Base-by-base conservation (phyloP, 2,113 vertebrate species). In the Otus sunia region DNA sequence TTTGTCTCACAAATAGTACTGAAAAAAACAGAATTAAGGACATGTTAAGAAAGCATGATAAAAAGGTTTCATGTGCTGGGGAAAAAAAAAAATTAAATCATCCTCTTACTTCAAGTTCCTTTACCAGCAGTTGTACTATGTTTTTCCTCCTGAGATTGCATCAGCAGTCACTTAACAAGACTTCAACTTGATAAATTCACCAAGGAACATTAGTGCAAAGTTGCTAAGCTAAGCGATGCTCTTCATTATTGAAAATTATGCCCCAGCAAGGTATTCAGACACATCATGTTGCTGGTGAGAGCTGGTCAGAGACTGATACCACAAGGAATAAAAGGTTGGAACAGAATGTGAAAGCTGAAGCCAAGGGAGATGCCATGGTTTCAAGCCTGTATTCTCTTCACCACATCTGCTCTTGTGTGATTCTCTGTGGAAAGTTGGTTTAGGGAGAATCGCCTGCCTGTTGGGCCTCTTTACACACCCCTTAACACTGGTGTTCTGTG, bases 381-480 rank as follows among this genome's bases (percentile, higher is more conserved):
- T 79, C 49, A 50, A 36, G 27, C 10, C n/a, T 34, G 2, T 27
- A 0, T 81, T 77, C 10, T n/a, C 6, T 41, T 89, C 16, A 6
- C 23, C 20, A 5, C 29, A 7, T n/a, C 30, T 4, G 13, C 37
- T 71, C 32, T 47, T 2, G 4, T 41, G 37, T 29, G 22, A 29
- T 18, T 68, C 43, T 84, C 26, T 27, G 32, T 68, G 56, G 50
- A 43, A 58, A 6, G 36, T 0, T 64, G 76, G 1, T 19, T 84
- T 79, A 1, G 5, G 27, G 15, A 29, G 25, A 39, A 30, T 12
- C 58, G 27, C 34, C 5, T 0, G 0, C 58, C 9, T 56, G 9
- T 39, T 71, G 34, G 18, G 15, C 22, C 8, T 39, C 37, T 20
- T 41, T 55, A 29, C 6, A 2, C 0, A 0, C 13, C 8, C 30